Conservation (phyloP, 2,888 invertebrate species). For the Craniophora ligustri region DNA sequence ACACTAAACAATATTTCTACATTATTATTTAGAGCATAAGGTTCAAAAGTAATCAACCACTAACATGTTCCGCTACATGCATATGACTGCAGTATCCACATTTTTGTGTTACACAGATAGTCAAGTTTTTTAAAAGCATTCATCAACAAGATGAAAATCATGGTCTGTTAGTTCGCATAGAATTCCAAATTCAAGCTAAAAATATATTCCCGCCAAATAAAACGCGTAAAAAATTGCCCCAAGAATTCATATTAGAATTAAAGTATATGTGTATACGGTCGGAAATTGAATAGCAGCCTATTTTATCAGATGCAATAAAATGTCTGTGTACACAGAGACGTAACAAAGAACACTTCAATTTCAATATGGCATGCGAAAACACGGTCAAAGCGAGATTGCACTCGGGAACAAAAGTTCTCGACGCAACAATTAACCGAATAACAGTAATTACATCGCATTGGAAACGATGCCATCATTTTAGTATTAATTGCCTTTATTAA, state of each 20-base stretch:
- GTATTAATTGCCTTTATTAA: conserved; percentile 70
- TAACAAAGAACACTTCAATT: conserved; percentile 73
- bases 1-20: too few species aligned
- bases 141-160: conserved; percentile 67
- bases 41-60: background rate
- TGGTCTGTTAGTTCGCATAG: conserved; percentile 64
- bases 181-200: conserved; percentile 58
- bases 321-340: conserved; percentile 56
- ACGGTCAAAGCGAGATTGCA: conserved; percentile 82
- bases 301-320: conserved; percentile 57
- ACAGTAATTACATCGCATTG: conserved; percentile 83
- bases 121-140: conserved; percentile 51
- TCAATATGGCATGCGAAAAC: conserved; percentile 81
- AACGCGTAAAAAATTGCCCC: conserved; percentile 40
- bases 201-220: conserved; percentile 48
- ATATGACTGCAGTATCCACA: conserved; percentile 31
- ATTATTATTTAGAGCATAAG: background rate
- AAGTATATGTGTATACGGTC: conserved; percentile 45
- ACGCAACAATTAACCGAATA: conserved; percentile 84
- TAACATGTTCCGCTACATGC: conserved; percentile 8
- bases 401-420: conserved; percentile 78
- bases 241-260: conserved; percentile 44
- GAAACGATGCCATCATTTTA: conserved; percentile 83
- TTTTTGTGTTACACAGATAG: conserved; percentile 33
- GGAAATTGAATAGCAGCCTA: conserved; percentile 46